Percentiles rank a stretch among this genome's conserved stretches.
phyloP scores from a whole-genome alignment of 2,888 invertebrate genomes.

The Pimpla rufipes region DNA sequence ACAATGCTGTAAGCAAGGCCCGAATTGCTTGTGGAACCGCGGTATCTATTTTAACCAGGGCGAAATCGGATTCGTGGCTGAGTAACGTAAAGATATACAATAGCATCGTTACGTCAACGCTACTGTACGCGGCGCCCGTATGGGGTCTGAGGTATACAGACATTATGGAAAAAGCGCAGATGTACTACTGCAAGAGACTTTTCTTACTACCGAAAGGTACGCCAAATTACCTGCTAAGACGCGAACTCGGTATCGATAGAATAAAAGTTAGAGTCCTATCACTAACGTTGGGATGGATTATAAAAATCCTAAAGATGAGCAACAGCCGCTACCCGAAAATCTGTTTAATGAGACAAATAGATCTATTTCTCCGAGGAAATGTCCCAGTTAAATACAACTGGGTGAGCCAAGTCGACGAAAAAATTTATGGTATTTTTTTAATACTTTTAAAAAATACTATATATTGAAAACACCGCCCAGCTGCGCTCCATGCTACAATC shows the following conservation, averaged over 20 bases:
- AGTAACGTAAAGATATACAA: not conserved
- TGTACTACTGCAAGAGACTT: not conserved
- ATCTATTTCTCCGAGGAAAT: not conserved
- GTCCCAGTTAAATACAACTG: not conserved
- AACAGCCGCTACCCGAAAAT: not conserved
- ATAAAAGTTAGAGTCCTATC: not conserved
- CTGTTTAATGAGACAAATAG: slow-evolving; percentile 1
- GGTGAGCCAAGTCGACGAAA: not conserved
- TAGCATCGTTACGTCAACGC: not conserved
- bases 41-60: slow-evolving; percentile 10
- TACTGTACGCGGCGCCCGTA: not conserved
- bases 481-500: too few species aligned
- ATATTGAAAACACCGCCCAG: too few species aligned
- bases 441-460: too few species aligned
- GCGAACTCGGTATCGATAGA: not conserved
- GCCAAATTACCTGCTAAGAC: not conserved
- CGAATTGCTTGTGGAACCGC: slow-evolving; percentile 16
- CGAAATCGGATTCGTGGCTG: slow-evolving; percentile 23
- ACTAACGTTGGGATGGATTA: slow-evolving; percentile 2
- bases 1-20: slow-evolving; percentile 9
- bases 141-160: not conserved
- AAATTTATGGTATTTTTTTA: too few species aligned
- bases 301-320: not conserved
- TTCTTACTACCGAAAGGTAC: slow-evolving; percentile 10
- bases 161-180: not conserved